Base-by-base conservation (phyloP, 2,113 vertebrate species). In the Psophia crepitans region DNA sequence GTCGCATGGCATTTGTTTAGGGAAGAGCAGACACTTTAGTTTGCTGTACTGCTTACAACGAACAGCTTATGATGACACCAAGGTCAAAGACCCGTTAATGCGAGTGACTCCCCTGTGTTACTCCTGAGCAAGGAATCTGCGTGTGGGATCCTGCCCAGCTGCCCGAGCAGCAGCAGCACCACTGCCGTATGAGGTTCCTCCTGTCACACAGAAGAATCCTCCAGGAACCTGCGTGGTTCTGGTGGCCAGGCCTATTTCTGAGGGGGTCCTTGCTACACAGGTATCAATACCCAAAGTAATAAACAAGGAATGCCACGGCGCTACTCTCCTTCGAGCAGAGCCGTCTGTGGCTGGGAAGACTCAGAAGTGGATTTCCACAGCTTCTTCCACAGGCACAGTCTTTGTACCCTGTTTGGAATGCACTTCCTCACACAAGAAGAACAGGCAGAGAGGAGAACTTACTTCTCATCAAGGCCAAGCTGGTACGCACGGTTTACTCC, bases 401-500 rank as follows among this genome's bases (percentile, higher is more conserved):
- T 63, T 60, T 39, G 51, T 27, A 43, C 5, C 27, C 11, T 26
- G 14, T 12, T 48, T 84, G n/a, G 30, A 76, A 35, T 20, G 60
- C 44, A 41, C 11, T 56, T 51, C 37, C 48, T 65, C 57, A 20
- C 22, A 23, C 12, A 37, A 46, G 74, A 48, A 84, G 21, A 86
- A 14, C 14, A 41, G 30, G 35, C 4, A 68, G 51, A 75, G 54
- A 78, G 12, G 8, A 71, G 15, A 63, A 66, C 43, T 68, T 69
- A n/a, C 32, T 68, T 58, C 43, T 64, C 48, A 26, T 48, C 79
- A 60, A 54, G 93, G 60, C 37, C 58, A 63, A 49, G 39, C 6
- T 54, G 32, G 8, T 77, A 49, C 11, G 28, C 39, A 28, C 0
- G 0, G 15, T 41, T 77, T 71, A 54, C n/a, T 30, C 1, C 1